Conservation (phyloP, 2,888 invertebrate species). For the Cosmia trapezina region DNA sequence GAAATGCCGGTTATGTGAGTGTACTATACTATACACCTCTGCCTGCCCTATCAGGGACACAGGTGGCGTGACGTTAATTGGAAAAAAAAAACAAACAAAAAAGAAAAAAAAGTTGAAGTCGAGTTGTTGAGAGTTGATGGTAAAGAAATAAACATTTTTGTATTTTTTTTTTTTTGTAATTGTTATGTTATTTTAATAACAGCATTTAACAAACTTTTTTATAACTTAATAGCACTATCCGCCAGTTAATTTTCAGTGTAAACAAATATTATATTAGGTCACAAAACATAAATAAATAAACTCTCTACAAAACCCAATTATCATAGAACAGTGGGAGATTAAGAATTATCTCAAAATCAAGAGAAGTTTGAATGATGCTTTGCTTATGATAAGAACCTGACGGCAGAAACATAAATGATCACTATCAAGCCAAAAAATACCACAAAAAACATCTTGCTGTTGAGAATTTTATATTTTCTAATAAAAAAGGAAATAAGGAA, state of each 20-base stretch:
- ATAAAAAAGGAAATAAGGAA: conserved; percentile 1
- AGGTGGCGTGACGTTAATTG: neutral
- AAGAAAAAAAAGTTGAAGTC: no score
- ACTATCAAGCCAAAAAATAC: neutral
- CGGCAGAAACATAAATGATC: neutral
- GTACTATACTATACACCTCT: neutral
- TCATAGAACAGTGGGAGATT: conserved; percentile 35
- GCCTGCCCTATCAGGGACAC: neutral
- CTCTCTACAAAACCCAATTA: conserved; percentile 9
- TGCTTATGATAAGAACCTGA: neutral
- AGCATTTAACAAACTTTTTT: neutral
- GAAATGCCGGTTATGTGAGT: neutral
- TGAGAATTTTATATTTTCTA: neutral
- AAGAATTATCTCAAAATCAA: conserved; percentile 5
- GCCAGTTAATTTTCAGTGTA: conserved; percentile 29
- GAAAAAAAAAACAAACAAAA: no score
- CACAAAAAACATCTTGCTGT: neutral
- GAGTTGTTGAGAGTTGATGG: no score
- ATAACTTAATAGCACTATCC: neutral
- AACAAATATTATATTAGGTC: conserved; percentile 24
- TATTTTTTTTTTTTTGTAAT: no score
- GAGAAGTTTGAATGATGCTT: neutral
- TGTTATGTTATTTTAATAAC: neutral
- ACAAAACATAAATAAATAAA: conserved; percentile 11
- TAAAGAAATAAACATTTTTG: no score